phyloP scores from a whole-genome alignment of 2,797 vertebrate species.

The Rhabdophis nuchalis region DNA sequence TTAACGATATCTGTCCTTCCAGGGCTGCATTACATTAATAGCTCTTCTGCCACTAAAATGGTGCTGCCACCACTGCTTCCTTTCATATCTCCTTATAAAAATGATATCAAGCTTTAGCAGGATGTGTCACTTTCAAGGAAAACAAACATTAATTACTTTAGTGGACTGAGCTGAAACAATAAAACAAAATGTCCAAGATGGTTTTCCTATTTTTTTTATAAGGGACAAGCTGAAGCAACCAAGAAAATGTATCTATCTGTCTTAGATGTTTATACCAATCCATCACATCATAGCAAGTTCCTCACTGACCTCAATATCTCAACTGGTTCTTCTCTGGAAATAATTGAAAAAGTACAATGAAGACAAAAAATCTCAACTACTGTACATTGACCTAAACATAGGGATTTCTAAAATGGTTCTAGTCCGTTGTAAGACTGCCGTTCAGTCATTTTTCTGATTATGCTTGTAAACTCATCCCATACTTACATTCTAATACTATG shows the following conservation, averaged over 20 bases:
- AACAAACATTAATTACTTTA: conserved; percentile 4
- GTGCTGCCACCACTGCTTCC: conserved; percentile 14
- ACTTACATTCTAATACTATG: not conserved
- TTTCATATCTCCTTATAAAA: conserved; percentile 30
- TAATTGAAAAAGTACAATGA: not conserved
- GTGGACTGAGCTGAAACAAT: not conserved
- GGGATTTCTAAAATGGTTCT: not conserved
- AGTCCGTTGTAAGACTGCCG: not conserved
- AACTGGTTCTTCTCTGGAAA: not conserved
- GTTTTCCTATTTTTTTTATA: not conserved
- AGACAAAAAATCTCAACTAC: not conserved
- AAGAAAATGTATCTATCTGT: not conserved
- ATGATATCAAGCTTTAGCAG: conserved; percentile 8
- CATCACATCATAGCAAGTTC: not conserved
- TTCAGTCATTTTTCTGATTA: not conserved
- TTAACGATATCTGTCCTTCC: conserved; percentile 26
- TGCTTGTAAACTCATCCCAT: not conserved
- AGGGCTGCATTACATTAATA: conserved; percentile 5
- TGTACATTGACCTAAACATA: not conserved
- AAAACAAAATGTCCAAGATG: not conserved
- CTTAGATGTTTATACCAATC: not conserved
- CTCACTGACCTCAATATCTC: not conserved
- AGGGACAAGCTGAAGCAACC: not conserved
- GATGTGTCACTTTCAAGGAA: not conserved
- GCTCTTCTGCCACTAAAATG: conserved; percentile 14